Percentiles rank a stretch among this genome's conserved stretches.
phyloP scores from a whole-genome alignment of 2,888 invertebrate genomes.

The Chrysodeixis includens region DNA sequence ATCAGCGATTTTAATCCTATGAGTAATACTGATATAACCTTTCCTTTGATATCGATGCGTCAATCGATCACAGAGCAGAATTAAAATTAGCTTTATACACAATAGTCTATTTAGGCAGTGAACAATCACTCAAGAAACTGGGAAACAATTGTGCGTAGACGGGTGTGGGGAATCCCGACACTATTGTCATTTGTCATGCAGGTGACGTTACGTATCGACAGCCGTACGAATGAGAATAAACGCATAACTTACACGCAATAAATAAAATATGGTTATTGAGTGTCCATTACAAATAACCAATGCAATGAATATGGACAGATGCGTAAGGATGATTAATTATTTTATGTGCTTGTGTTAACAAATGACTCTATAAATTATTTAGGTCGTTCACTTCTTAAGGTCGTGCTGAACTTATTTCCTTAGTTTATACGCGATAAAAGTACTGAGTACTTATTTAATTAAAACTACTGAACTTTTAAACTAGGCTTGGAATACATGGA shows the following conservation, averaged over 20 bases:
- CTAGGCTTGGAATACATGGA: background rate
- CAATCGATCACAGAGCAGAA: constrained; percentile 14
- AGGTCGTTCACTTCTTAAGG: background rate
- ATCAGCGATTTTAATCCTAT: background rate
- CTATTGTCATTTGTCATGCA: constrained; percentile 83
- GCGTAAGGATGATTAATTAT: constrained; percentile 1
- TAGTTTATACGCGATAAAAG: background rate
- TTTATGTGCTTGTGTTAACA: background rate
- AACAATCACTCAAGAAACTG: constrained; percentile 55
- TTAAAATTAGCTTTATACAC: constrained; percentile 46
- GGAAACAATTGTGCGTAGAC: constrained; percentile 52
- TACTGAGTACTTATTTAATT: too few species aligned
- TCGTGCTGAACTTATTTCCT: background rate
- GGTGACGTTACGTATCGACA: constrained; percentile 40
- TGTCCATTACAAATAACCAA: constrained; percentile 5
- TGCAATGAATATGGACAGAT: constrained; percentile 11
- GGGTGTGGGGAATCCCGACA: constrained; percentile 75
- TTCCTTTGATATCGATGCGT: background rate
- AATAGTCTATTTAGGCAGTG: constrained; percentile 28
- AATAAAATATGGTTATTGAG: constrained; percentile 15
- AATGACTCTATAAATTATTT: background rate
- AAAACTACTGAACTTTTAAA: too few species aligned
- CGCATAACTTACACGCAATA: constrained; percentile 42
- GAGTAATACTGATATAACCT: too few species aligned
- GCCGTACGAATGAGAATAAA: constrained; percentile 45